Evolutionary conservation across 2,113 vertebrate species (phyloP).

Genomic region (Neodontobutis hainanensis): DNA sequence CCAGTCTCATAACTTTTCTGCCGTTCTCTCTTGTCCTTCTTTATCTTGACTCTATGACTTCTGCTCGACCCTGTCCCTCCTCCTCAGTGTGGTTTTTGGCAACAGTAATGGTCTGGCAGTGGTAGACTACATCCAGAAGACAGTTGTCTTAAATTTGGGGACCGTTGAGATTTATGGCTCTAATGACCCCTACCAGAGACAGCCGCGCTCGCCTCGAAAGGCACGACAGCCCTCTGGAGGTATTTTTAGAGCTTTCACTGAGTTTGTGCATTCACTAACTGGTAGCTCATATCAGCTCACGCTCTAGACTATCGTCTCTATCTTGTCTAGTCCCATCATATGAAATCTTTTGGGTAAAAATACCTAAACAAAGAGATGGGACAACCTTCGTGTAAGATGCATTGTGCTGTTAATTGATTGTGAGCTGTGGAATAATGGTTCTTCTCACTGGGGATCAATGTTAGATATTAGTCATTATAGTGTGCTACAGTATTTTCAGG

Average conservation of each 20-base stretch:
- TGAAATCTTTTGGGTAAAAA: background rate
- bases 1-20: background rate
- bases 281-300: background rate
- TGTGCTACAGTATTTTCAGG: too few species aligned
- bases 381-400: background rate
- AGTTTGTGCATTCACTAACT: background rate
- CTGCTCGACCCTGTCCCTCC: background rate
- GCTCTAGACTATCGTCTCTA: background rate
- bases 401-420: background rate
- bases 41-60: background rate
- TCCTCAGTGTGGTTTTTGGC: conserved; percentile 88
- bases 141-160: conserved; percentile 91
- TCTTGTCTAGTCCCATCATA: background rate
- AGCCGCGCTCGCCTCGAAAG: conserved; percentile 95
- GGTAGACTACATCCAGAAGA: conserved; percentile 98
- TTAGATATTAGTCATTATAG: too few species aligned
- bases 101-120: conserved; percentile 96
- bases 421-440: too few species aligned
- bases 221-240: conserved; percentile 95
- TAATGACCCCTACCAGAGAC: conserved; percentile 95
- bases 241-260: conserved; percentile 59
- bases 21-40: conserved; percentile 13
- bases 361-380: background rate
- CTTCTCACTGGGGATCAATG: background rate
- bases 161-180: conserved; percentile 93